phyloP scores from a whole-genome alignment of 2,888 invertebrate species.

The Tribolium freemani region DNA sequence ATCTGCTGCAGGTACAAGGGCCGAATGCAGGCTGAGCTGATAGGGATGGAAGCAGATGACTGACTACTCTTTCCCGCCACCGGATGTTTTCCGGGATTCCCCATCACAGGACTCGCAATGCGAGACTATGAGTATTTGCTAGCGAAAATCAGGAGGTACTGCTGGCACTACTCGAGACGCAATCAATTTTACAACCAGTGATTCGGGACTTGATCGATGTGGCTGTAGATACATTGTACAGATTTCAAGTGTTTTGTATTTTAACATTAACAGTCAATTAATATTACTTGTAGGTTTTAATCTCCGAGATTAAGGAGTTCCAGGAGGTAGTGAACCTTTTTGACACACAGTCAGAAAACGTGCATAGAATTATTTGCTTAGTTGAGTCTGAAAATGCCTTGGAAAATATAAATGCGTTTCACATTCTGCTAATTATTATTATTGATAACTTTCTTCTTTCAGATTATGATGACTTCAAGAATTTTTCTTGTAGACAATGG shows the following conservation, averaged over 20 bases:
- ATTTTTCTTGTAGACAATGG: no score
- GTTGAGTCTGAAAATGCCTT: no score
- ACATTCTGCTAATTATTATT: no score
- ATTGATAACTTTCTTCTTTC: no score
- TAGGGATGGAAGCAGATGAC: conserved; percentile 90
- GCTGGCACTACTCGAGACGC: conserved; percentile 60
- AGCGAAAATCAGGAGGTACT: conserved; percentile 62
- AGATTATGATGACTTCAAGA: no score
- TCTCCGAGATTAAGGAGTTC: conserved; percentile 2
- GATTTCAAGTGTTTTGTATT: conserved; percentile 47
- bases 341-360: no score
- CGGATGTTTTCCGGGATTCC: conserved; percentile 59
- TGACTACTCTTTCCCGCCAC: conserved; percentile 69
- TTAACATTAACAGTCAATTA: conserved; percentile 54
- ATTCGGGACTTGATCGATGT: conserved; percentile 23
- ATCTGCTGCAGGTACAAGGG: conserved; percentile 90
- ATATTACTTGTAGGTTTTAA: conserved; percentile 40
- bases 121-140: conserved; percentile 65
- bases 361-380: no score
- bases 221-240: conserved; percentile 41
- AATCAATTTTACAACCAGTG: conserved; percentile 35
- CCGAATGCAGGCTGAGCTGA: conserved; percentile 86
- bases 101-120: conserved; percentile 64
- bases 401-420: no score
- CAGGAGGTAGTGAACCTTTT: no score